Percentiles rank a stretch among this genome's conserved stretches.
Evolutionary conservation across 1,140 invertebrate genomes (phyloP).

Genomic region (Theocolax elegans): DNA sequence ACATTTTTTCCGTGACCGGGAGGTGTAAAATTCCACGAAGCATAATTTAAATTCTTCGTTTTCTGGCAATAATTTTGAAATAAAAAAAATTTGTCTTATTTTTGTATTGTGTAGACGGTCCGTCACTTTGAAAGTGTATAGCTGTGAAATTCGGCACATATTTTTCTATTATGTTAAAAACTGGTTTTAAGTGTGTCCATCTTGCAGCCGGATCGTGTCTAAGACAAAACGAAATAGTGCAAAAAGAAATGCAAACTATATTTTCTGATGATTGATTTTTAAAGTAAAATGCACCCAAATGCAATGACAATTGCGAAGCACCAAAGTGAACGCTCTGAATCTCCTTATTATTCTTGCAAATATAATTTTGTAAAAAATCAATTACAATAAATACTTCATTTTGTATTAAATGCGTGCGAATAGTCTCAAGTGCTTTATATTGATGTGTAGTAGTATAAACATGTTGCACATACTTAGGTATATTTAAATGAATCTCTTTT

Average conservation of each 20-base stretch:
- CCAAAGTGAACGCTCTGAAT: slow-evolving; percentile 21
- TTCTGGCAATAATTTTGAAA: slow-evolving; percentile 21
- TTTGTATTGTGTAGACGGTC: slow-evolving; percentile 38
- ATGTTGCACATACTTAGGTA: background rate
- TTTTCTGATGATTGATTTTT: background rate
- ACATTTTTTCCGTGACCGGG: slow-evolving; percentile 37
- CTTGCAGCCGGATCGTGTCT: slow-evolving; percentile 20
- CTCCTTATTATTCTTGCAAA: slow-evolving; percentile 6
- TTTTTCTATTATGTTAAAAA: slow-evolving; percentile 19
- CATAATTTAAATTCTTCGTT: slow-evolving; percentile 13
- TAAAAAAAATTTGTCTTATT: slow-evolving; percentile 34
- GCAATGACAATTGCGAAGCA: slow-evolving; percentile 20
- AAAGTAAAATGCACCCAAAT: slow-evolving; percentile 29
- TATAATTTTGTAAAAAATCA: background rate
- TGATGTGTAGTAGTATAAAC: background rate
- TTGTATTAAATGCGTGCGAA: background rate
- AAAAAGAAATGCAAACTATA: slow-evolving; percentile 21
- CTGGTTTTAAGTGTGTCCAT: slow-evolving; percentile 27
- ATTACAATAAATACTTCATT: slow-evolving; percentile 14
- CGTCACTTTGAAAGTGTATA: slow-evolving; percentile 28
- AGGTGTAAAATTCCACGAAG: slow-evolving; percentile 34
- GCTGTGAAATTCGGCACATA: slow-evolving; percentile 7
- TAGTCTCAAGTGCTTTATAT: background rate
- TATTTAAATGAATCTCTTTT: too few relatives aligned
- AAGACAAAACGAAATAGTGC: slow-evolving; percentile 22